These are phyloP conservation scores for Amniataba percoides DNA, from an alignment of 2,797 vertebrate species.

Conservation along the genomic window DNA sequence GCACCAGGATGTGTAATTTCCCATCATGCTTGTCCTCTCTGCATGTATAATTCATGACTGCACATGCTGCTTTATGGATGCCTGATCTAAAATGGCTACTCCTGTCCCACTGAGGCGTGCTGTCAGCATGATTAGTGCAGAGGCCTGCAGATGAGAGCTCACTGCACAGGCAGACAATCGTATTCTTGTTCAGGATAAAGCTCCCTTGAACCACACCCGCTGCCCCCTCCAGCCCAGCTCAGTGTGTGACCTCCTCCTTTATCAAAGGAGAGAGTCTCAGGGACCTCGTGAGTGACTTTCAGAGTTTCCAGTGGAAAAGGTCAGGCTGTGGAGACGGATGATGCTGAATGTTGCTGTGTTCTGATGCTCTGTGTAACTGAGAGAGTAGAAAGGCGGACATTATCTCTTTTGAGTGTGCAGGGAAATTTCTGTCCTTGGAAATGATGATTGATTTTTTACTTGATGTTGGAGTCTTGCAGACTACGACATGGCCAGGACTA, in stretches of 20 bases:
- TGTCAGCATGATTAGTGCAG: slow-evolving; percentile 47
- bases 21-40: slow-evolving; percentile 16
- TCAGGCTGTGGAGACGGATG: slow-evolving; percentile 26
- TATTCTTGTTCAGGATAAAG: slow-evolving; percentile 51
- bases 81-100: slow-evolving; percentile 48
- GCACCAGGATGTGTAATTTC: slow-evolving; percentile 39
- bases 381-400: slow-evolving; percentile 30
- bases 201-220: slow-evolving; percentile 1
- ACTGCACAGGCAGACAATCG: slow-evolving; percentile 27
- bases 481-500: background rate
- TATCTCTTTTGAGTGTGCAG: slow-evolving; percentile 30
- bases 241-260: slow-evolving; percentile 5
- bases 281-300: slow-evolving; percentile 34
- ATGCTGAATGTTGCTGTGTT: slow-evolving; percentile 37
- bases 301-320: slow-evolving; percentile 46
- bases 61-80: background rate
- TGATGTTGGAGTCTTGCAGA: slow-evolving; percentile 1
- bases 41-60: slow-evolving; percentile 51
- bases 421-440: slow-evolving; percentile 32
- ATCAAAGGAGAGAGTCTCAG: slow-evolving; percentile 56
- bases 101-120: background rate
- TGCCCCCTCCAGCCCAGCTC: background rate
- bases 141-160: slow-evolving; percentile 33
- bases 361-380: slow-evolving; percentile 21
- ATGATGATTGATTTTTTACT: background rate